Conservation (phyloP, 2,888 invertebrate genomes). For the Xestia xanthographa region DNA sequence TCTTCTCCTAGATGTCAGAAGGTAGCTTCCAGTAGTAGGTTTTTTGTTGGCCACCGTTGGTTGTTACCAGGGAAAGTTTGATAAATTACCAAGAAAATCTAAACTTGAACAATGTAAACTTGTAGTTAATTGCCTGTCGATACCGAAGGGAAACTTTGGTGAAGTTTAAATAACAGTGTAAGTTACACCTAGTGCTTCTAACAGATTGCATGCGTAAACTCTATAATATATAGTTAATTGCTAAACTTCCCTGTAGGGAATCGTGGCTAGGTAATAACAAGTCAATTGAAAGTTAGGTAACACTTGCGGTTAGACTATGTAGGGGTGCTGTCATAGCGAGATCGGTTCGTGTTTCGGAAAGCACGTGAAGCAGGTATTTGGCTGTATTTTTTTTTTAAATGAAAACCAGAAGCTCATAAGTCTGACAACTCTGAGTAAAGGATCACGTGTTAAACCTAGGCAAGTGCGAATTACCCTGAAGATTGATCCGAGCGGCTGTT, state of each 20-base stretch:
- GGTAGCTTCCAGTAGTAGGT: background rate
- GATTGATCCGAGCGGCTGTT: too few relatives aligned
- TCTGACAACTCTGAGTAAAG: too few relatives aligned
- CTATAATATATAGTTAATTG: conserved; percentile 18
- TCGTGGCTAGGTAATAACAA: background rate
- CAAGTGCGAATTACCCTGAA: too few relatives aligned
- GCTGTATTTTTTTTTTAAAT: too few relatives aligned
- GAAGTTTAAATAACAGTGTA: conserved; percentile 24
- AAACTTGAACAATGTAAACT: background rate
- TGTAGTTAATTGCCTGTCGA: conserved; percentile 26
- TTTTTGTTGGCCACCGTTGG: too few relatives aligned
- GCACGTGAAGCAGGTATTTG: too few relatives aligned
- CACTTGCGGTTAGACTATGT: too few relatives aligned
- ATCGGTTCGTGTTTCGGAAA: too few relatives aligned
- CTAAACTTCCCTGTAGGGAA: conserved; percentile 20
- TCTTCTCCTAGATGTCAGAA: background rate
- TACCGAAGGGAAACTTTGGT: conserved; percentile 30
- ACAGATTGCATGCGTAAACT: conserved; percentile 39
- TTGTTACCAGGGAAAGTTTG: too few relatives aligned
- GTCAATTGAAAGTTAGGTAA: background rate
- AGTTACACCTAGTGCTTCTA: conserved; percentile 11
- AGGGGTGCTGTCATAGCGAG: too few relatives aligned
- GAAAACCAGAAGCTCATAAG: too few relatives aligned
- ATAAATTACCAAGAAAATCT: conserved; percentile 14
- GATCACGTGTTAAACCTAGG: too few relatives aligned